phyloP scores from a whole-genome alignment of 1,140 invertebrate genomes.

The Panagrolaimus sp. region DNA sequence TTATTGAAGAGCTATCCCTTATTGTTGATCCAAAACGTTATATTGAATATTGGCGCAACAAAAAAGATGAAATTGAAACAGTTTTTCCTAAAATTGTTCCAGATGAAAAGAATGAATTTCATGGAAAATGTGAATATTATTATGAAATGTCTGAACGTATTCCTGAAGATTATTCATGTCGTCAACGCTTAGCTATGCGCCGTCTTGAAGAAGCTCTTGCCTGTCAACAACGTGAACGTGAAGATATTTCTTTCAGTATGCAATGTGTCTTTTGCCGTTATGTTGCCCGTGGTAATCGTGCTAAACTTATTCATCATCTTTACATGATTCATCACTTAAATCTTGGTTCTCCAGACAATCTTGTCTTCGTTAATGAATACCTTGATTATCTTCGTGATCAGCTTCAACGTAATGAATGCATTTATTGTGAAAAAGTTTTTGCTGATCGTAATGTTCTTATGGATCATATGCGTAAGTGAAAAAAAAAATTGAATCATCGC shows the following conservation, averaged over 20 bases:
- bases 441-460: slow-evolving; percentile 51
- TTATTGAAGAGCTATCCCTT: slow-evolving; percentile 55
- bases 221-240: slow-evolving; percentile 52
- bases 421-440: slow-evolving; percentile 57
- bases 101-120: slow-evolving; percentile 31
- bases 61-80: slow-evolving; percentile 48
- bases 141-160: slow-evolving; percentile 47
- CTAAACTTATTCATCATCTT: slow-evolving; percentile 57
- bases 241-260: slow-evolving; percentile 45
- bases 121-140: slow-evolving; percentile 53
- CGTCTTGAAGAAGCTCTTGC: slow-evolving; percentile 54
- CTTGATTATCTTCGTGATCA: slow-evolving; percentile 54
- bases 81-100: slow-evolving; percentile 55
- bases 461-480: slow-evolving; percentile 58
- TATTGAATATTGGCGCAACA: slow-evolving; percentile 57
- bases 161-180: slow-evolving; percentile 40
- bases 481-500: too few relatives aligned
- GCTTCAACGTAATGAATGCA: slow-evolving; percentile 53
- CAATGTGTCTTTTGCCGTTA: slow-evolving; percentile 58
- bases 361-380: slow-evolving; percentile 56
- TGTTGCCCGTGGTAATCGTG: slow-evolving; percentile 51
- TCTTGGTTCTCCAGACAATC: slow-evolving; percentile 55
- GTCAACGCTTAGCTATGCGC: slow-evolving; percentile 56
- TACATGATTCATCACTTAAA: slow-evolving; percentile 55
- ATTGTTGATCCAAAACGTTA: slow-evolving; percentile 56